These are phyloP conservation scores for Rhyacophila evoluta DNA, from an alignment of 2,888 invertebrate genomes.

Conservation along the genomic window DNA sequence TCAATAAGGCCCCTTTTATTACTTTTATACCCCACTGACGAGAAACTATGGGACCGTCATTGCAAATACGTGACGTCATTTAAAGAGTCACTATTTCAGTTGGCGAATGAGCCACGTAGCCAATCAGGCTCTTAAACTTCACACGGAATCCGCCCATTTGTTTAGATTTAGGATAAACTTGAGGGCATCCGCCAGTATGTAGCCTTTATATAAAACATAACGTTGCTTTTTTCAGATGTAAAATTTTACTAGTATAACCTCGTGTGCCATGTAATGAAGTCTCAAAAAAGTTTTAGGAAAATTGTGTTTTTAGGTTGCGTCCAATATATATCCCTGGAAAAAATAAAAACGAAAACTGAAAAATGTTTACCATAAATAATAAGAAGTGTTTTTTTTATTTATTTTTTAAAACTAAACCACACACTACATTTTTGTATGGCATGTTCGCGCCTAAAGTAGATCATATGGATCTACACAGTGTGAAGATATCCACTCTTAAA, in stretches of 20 bases:
- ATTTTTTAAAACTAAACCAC: too few species aligned
- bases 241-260: not conserved
- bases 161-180: slow-evolving; percentile 27
- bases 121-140: slow-evolving; percentile 11
- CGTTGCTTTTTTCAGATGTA: not conserved
- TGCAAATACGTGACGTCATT: slow-evolving; percentile 26
- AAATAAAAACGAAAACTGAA: too few species aligned
- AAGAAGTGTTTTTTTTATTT: too few species aligned
- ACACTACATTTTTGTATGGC: too few species aligned
- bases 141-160: slow-evolving; percentile 29
- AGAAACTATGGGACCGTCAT: slow-evolving; percentile 23
- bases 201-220: not conserved
- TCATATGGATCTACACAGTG: too few species aligned
- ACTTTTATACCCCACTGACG: slow-evolving; percentile 22
- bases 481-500: too few species aligned
- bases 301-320: too few species aligned
- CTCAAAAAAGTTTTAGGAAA: too few species aligned
- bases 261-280: too few species aligned
- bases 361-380: too few species aligned
- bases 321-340: too few species aligned
- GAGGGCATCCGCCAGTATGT: slow-evolving; percentile 14
- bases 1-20: slow-evolving; percentile 1
- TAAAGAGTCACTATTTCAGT: slow-evolving; percentile 17
- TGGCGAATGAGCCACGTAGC: slow-evolving; percentile 16
- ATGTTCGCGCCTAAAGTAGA: too few species aligned